Percentiles rank a stretch among this genome's conserved stretches.
Conservation (phyloP, 2,888 invertebrate genomes). For the Eulithis testata region DNA sequence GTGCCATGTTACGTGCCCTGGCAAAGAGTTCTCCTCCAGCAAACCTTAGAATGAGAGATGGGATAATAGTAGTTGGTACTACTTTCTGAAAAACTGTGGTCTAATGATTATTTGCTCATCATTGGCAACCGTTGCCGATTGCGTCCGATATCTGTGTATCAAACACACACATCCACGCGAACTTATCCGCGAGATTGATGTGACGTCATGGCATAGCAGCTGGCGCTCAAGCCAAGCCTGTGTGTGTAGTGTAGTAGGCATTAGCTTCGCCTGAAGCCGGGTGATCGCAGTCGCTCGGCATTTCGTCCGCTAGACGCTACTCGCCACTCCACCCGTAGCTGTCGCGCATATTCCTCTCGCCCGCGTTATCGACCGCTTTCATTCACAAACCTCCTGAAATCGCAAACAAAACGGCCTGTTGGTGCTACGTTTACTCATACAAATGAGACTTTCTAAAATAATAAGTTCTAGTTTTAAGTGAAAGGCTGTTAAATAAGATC, state of each 20-base stretch:
- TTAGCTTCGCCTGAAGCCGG: conserved; percentile 10
- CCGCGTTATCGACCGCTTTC: conserved; percentile 52
- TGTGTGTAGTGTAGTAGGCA: background rate
- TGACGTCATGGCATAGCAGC: conserved; percentile 14
- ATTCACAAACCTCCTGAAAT: conserved; percentile 55
- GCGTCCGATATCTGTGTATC: background rate
- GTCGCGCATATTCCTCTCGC: conserved; percentile 28
- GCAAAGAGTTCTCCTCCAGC: no score
- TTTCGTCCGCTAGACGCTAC: conserved; percentile 24
- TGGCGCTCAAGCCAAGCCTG: background rate
- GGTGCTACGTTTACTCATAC: conserved; percentile 41
- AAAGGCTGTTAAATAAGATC: conserved; percentile 43
- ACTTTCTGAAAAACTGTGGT: no score
- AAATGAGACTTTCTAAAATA: conserved; percentile 25
- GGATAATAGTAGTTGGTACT: no score
- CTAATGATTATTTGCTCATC: no score
- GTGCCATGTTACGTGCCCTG: no score
- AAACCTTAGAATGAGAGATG: no score
- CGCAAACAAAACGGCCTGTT: conserved; percentile 51
- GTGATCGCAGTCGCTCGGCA: conserved; percentile 24
- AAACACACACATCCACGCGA: background rate
- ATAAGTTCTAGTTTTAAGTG: conserved; percentile 42
- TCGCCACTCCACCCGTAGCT: conserved; percentile 13
- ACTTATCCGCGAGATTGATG: background rate
- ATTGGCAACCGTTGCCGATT: no score